Base-by-base conservation (phyloP, 1,140 invertebrate species). In the Helicoverpa zea region DNA sequence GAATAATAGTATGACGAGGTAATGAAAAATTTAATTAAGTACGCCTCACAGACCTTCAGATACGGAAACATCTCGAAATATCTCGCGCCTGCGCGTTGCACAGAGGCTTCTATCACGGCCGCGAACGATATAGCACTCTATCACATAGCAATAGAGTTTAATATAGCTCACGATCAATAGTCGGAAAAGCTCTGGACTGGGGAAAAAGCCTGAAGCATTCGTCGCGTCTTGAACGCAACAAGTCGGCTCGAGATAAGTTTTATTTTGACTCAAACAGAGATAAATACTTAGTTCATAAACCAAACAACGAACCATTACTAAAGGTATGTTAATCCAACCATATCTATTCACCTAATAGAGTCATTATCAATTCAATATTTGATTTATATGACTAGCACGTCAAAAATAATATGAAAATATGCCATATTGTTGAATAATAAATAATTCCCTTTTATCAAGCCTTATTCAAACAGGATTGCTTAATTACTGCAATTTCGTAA, bases 361-460 rank as follows among this genome's bases (percentile, higher is more conserved):
- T 49, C 43, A 52, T 77, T 63, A 77, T 77, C 47, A 77, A 59
- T 75, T 61, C 43, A 75, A 61, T 49, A 75, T 75, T 75, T 75
- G 73, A 75, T 75, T 75, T 75, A 75, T 75, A 75, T 47, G 56
- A 51, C 35, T 47, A 52, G 12, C 58, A 61, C 73, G 73, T 75
- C 73, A 63, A 61, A 63, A 49, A 56, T 9, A 14, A 13, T 18
- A 75, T 75, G 43, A 75, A 75, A 43, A 30, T 35, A 64, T 11
- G 10, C 23, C 63, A 47, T 63, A 76, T 63, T 72, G 13, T 76
- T 77, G 74, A 77, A 77, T 77, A 64, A 77, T 77, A 52, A 64
- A 54, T 63, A 30, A 18, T 58, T 63, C 18, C 74, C 29, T 72
- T 70, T 54, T 72, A 73, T 35, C 70, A 12, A 16, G 61, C 13